Evolutionary conservation across 2,113 vertebrate genomes (phyloP), one percentile per base, ranked within the genome.

Genomic region (Paraplagusia blochii): DNA sequence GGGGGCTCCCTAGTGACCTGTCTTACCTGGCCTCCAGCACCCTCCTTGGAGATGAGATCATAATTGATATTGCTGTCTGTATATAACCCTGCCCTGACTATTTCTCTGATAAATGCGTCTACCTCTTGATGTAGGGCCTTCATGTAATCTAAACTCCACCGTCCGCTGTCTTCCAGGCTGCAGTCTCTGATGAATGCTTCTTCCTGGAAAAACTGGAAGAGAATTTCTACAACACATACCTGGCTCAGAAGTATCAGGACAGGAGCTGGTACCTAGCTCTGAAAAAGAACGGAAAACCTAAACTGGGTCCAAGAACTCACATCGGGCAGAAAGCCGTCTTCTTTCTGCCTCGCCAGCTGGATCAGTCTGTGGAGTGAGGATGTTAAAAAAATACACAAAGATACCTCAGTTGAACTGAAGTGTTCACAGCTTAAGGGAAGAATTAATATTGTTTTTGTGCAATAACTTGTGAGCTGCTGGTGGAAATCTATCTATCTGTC

Each of bases 171-270:
- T 73, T 63, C 66, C 80, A 96, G 95, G 80, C 89, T 68, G 74
- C 90, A 14, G 88, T 90, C 43, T 90, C 81, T 0, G 95, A 97
- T 45, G 95, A 98, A 62, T 94, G 94, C 33, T 81, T 93, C 77
- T 99, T 98, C 79, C 80, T 97, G 52, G 96, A 99, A 62, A 92
- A 83, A 59, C 35, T 97, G 4, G 95, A 96, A 44, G 95, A 98
- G 43, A 99, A 98, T 63, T 90, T 93, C 86, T 98, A 98, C 87
- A 98, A 95, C 83, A 98, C 95, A 0, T 98, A 98, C 33, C 39
- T 72, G 1, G 90, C 93, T 49, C 93, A 94, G 69, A 90, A 90
- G 67, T 88, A 94, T 0, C 88, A 88, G 0, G 93, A 93, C 11
- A 89, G 83, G 73, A 89, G 81, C 69, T 98, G 96, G 96, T 98